phyloP scores from a whole-genome alignment of 1,140 invertebrate species.

The Daktulosphaira vitifoliae region DNA sequence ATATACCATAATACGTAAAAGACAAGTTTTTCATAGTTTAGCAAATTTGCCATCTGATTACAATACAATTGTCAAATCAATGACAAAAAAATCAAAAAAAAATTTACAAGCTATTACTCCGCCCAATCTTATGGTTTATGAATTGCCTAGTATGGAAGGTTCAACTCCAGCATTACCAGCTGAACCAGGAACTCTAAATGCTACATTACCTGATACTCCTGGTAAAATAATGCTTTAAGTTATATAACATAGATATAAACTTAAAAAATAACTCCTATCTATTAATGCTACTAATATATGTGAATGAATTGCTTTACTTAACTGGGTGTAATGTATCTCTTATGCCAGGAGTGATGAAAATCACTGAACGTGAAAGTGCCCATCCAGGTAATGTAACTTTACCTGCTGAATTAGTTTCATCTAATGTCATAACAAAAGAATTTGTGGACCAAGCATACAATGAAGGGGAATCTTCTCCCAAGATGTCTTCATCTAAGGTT shows the following conservation, averaged over 20 bases:
- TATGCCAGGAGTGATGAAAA: constrained; percentile 67
- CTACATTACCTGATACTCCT: constrained; percentile 79
- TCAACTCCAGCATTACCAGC: constrained; percentile 76
- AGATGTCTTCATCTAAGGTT: constrained; percentile 21
- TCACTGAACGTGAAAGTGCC: constrained; percentile 89
- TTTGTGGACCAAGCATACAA: constrained; percentile 12
- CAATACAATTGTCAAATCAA: constrained; percentile 73
- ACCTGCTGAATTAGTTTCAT: constrained; percentile 30
- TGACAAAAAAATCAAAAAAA: constrained; percentile 58
- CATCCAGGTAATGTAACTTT: constrained; percentile 50
- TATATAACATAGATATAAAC: background rate
- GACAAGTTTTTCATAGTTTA: constrained; percentile 92
- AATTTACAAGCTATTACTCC: constrained; percentile 43
- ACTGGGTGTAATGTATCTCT: constrained; percentile 5
- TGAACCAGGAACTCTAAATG: constrained; percentile 81
- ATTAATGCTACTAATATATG: background rate
- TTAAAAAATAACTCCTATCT: background rate
- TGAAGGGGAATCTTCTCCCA: constrained; percentile 19
- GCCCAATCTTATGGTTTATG: constrained; percentile 36
- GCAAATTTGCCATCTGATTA: constrained; percentile 93
- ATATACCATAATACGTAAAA: constrained; percentile 97
- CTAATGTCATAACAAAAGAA: constrained; percentile 12
- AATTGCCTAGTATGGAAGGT: constrained; percentile 64
- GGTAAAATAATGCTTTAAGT: constrained; percentile 43
- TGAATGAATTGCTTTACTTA: background rate